Base-by-base conservation (phyloP, 2,797 vertebrate genomes). In the Lycodopsis pacificus region DNA sequence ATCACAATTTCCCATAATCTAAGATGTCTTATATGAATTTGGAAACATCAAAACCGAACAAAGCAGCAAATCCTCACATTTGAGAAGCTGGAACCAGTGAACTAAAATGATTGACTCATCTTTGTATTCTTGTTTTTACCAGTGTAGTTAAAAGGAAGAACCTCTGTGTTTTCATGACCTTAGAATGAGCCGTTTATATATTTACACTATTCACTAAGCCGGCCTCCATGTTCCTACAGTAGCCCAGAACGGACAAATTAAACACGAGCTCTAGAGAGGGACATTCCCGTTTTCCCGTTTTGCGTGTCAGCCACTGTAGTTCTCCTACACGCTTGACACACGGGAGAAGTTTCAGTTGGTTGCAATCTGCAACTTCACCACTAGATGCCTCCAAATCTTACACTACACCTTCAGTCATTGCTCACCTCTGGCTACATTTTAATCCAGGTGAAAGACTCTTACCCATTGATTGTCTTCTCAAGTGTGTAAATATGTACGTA, bases 371-470 rank as follows among this genome's bases (percentile, higher is more conserved):
- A 17, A 27, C 51, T 12, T 54, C 22, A 56, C 14, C 27, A 56
- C 25, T 27, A 56, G 22, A 56, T 56, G 53, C 25, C 25, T 27
- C 25, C 1, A 56, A 56, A 8, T 27, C 53, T 0, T 2, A 54
- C 53, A 22, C 49, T 51, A 3, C 22, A 27, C 51, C 51, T 25
- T 54, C 5, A 17, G 15, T 3, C 7, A 62, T 63, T 2, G 5
- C 42, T 49, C 48, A n/a, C 48, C 48, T 65, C 42, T 38, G 4
- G 25, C 13, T 42, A 7, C 32, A 32, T 64, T 64, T 53, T 51
- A 36, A 54, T 68, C 48, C 27, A 61, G 59, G 32, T 57, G 48
- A 7, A 68, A 75, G 7, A 46, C 20, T 64, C 62, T 13, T 62
- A 38, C 19, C 19, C 32, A 62, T 32, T n/a, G 53, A 59, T 57